Evolutionary conservation across 2,888 invertebrate genomes (phyloP).

Genomic region (Siphlonurus alternatus): DNA sequence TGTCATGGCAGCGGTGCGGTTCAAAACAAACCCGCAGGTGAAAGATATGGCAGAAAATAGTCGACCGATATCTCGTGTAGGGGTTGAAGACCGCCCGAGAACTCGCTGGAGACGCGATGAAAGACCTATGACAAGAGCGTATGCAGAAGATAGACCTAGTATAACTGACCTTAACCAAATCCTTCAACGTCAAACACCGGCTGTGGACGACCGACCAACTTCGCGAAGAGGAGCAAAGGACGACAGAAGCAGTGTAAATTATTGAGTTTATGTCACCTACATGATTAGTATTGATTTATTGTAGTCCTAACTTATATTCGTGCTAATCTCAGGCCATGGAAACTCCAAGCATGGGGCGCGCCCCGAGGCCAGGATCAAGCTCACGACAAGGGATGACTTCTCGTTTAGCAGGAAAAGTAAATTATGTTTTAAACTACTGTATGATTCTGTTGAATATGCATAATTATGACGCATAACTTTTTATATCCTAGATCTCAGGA

Average conservation of each 20-base stretch:
- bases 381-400: not conserved
- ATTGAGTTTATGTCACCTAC: no score
- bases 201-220: not conserved
- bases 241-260: not conserved
- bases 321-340: not conserved
- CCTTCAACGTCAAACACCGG: not conserved
- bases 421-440: no score
- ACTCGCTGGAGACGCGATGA: constrained; percentile 1
- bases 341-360: not conserved
- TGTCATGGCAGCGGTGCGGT: not conserved
- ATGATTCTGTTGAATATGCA: no score
- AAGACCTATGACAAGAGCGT: not conserved
- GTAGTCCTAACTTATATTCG: not conserved
- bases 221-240: constrained; percentile 1
- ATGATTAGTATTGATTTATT: not conserved
- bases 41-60: not conserved
- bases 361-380: not conserved
- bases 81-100: not conserved
- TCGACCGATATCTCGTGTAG: not conserved
- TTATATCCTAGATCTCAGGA: no score
- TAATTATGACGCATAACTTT: no score
- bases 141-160: not conserved
- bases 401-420: not conserved
- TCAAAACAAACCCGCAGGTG: not conserved
- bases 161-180: not conserved